These are phyloP conservation scores for Brenthis daphne DNA, from an alignment of 2,888 invertebrate genomes.

Conservation along the genomic window DNA sequence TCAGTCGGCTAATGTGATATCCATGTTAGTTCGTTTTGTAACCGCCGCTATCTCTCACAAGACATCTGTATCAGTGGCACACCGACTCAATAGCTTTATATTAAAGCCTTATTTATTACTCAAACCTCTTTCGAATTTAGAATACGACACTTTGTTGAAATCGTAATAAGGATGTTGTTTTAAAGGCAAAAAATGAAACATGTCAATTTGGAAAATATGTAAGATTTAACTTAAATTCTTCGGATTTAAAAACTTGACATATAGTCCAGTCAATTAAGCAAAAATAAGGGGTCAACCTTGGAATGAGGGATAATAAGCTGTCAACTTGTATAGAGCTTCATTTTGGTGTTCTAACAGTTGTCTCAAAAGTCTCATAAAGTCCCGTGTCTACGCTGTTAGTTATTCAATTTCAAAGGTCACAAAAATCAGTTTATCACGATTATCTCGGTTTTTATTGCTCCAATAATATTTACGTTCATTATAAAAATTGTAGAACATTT, in stretches of 20 bases:
- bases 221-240: conserved; percentile 8
- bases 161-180: conserved; percentile 46
- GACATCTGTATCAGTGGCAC: conserved; percentile 80
- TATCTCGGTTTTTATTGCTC: too few relatives aligned
- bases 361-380: too few relatives aligned
- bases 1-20: conserved; percentile 75
- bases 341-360: too few relatives aligned
- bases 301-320: too few relatives aligned
- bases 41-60: conserved; percentile 69
- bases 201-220: conserved; percentile 28
- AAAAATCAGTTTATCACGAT: too few relatives aligned
- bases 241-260: neutral
- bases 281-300: too few relatives aligned
- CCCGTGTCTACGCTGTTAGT: too few relatives aligned
- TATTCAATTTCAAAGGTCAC: too few relatives aligned
- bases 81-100: conserved; percentile 72
- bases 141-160: conserved; percentile 54
- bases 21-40: conserved; percentile 73
- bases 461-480: too few relatives aligned
- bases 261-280: too few relatives aligned
- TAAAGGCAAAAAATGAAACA: conserved; percentile 36
- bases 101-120: conserved; percentile 74
- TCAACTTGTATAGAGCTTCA: too few relatives aligned
- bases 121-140: conserved; percentile 62
- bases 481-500: too few relatives aligned